Evolutionary conservation across 2,113 vertebrate species (phyloP).

Genomic region (Ariopsis seemanni): DNA sequence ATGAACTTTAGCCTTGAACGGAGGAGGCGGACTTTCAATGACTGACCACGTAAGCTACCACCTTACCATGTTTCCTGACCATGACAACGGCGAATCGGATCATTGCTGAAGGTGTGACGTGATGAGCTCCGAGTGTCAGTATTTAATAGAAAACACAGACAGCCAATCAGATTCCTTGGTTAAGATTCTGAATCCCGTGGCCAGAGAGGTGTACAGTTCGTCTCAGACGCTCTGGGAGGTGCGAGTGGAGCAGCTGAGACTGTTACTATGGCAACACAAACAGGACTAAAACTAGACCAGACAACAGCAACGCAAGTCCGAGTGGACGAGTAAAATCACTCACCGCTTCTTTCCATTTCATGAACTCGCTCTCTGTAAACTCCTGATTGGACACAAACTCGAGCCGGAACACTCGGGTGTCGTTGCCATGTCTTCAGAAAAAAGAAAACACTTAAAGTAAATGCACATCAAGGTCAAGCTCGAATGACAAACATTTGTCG

Average conservation of each 20-base stretch:
- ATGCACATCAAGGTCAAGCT: not conserved
- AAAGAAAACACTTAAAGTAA: not conserved
- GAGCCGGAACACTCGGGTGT: conserved; percentile 92
- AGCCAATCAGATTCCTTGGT: not conserved
- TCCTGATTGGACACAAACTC: conserved; percentile 99
- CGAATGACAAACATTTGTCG: not conserved
- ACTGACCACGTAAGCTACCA: not conserved
- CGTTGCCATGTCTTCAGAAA: conserved; percentile 85
- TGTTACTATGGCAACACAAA: not conserved
- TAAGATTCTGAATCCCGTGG: not conserved
- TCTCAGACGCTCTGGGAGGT: not conserved
- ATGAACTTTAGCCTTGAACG: not conserved
- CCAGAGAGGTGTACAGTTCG: not conserved
- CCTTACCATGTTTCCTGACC: not conserved
- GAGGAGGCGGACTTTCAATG: not conserved
- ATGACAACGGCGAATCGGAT: not conserved
- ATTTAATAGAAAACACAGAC: not conserved
- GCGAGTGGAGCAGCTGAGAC: not conserved
- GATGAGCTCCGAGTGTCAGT: not conserved
- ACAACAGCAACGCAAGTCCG: not conserved
- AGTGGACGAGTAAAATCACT: conserved; percentile 61
- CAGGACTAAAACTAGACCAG: not conserved
- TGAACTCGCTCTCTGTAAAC: conserved; percentile 96
- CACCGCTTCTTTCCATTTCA: conserved; percentile 99
- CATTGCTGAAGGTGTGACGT: not conserved